Conservation (phyloP, 2,888 invertebrate genomes). For the Pyrrhia umbra region DNA sequence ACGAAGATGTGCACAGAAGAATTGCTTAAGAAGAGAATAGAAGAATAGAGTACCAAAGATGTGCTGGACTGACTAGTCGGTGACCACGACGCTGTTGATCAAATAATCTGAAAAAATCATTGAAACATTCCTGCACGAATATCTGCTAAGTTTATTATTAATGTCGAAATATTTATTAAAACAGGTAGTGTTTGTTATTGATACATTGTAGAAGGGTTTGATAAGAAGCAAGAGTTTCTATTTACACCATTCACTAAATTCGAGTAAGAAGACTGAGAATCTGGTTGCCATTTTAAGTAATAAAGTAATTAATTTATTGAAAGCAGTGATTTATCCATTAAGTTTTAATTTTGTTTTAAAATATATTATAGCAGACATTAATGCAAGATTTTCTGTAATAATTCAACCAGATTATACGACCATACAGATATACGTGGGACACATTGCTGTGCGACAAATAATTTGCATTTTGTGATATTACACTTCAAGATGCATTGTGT, state of each 20-base stretch:
- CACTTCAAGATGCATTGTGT: conserved; percentile 86
- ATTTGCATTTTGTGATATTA: conserved; percentile 81
- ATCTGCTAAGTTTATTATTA: conserved; percentile 47
- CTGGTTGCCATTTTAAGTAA: conserved; percentile 32
- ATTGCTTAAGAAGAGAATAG: conserved; percentile 73
- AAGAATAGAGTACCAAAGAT: conserved; percentile 73
- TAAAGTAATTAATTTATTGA: conserved; percentile 5
- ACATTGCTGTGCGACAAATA: conserved; percentile 79
- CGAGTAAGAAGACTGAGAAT: conserved; percentile 14
- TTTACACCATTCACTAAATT: conserved; percentile 38
- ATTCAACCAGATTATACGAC: conserved; percentile 72
- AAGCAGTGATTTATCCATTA: conserved; percentile 10
- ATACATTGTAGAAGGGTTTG: conserved; percentile 6
- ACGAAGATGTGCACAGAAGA: conserved; percentile 80
- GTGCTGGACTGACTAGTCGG: conserved; percentile 80
- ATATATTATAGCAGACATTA: conserved; percentile 52
- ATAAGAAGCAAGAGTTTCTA: conserved; percentile 19
- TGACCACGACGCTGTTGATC: conserved; percentile 69
- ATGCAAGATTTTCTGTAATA: conserved; percentile 64
- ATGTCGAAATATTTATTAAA: conserved; percentile 14
- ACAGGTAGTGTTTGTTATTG: conserved; percentile 25
- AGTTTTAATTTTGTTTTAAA: conserved; percentile 18
- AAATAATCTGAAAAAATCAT: conserved; percentile 68
- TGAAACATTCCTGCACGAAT: conserved; percentile 60
- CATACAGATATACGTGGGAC: conserved; percentile 70